Conservation (phyloP, 2,113 vertebrate species). For the Aegotheles bennettii region DNA sequence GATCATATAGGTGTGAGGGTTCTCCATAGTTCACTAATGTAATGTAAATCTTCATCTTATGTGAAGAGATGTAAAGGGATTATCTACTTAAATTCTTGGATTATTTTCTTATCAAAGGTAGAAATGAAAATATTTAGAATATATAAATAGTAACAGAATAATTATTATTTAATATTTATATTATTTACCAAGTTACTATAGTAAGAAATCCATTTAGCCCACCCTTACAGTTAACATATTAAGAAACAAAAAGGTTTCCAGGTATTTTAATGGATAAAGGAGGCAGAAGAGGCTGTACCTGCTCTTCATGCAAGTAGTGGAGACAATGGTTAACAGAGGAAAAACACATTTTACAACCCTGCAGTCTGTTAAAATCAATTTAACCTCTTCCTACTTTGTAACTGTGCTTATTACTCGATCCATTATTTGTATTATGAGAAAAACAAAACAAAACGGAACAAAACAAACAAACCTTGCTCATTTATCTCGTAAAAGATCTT, state of each 20-base stretch:
- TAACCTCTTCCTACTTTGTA: background rate
- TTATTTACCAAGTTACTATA: background rate
- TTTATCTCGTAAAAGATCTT: background rate
- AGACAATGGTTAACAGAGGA: background rate
- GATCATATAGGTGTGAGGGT: background rate
- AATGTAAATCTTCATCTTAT: background rate
- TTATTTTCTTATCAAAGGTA: background rate
- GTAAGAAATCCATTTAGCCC: background rate
- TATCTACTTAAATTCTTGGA: background rate
- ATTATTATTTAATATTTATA: background rate
- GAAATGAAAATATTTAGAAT: background rate
- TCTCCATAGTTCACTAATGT: background rate
- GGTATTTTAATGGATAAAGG: background rate
- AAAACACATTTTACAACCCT: background rate
- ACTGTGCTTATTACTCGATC: background rate
- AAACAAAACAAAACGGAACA: too few species aligned
- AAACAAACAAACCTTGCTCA: background rate
- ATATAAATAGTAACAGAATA: background rate
- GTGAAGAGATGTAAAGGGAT: background rate
- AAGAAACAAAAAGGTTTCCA: background rate
- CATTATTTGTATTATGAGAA: background rate
- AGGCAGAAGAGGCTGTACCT: background rate
- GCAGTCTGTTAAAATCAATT: background rate
- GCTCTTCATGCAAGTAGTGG: background rate
- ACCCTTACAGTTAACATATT: background rate